Evolutionary conservation across 2,888 invertebrate genomes (phyloP).

Genomic region (Caenorhabditis becei): DNA sequence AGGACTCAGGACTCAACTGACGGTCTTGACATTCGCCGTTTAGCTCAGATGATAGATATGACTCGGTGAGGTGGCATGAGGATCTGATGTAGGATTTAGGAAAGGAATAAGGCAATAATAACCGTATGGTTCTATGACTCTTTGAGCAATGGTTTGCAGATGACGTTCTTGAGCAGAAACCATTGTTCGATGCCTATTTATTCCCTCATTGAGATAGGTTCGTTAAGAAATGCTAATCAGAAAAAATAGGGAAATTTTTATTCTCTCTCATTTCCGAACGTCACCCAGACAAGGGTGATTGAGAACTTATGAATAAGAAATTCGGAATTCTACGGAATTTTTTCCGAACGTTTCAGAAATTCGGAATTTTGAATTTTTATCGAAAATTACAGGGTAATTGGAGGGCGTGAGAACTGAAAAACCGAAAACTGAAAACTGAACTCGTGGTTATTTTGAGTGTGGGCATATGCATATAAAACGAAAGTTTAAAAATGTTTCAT

Average conservation of each 20-base stretch:
- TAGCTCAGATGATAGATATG: neutral
- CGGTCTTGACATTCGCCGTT: constrained; percentile 3
- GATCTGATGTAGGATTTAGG: neutral
- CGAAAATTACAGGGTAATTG: neutral
- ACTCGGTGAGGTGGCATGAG: neutral
- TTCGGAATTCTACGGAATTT: neutral
- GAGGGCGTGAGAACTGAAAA: neutral
- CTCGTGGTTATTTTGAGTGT: constrained; percentile 1
- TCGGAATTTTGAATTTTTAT: neutral
- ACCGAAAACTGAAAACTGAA: neutral
- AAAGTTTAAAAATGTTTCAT: constrained; percentile 38
- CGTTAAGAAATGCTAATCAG: constrained; percentile 35
- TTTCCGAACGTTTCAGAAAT: neutral
- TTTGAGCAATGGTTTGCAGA: constrained; percentile 21
- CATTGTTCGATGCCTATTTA: constrained; percentile 28
- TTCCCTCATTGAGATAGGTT: constrained; percentile 14
- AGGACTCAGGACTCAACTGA: constrained; percentile 6
- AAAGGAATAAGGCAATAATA: constrained; percentile 9
- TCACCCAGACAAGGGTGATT: constrained; percentile 21
- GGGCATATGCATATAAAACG: constrained; percentile 9
- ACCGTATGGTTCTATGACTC: constrained; percentile 21
- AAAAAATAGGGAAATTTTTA: neutral
- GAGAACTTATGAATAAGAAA: no score
- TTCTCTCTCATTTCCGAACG: constrained; percentile 6
- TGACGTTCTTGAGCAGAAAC: constrained; percentile 14